Evolutionary conservation across 2,888 invertebrate species (phyloP), one percentile per base, ranked within the genome.

Genomic region (Lysandra coridon): DNA sequence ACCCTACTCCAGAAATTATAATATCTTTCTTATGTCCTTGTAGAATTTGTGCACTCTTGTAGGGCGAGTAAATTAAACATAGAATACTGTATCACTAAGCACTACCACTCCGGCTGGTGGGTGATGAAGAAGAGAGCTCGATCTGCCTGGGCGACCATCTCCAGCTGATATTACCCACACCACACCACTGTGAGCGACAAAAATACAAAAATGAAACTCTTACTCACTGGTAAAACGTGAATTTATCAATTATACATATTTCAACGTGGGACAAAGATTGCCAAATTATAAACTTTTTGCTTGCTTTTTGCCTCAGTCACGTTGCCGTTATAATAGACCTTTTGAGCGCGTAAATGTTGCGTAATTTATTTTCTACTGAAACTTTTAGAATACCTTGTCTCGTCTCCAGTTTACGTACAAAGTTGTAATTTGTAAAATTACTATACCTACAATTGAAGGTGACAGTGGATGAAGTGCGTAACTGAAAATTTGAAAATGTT

Each of bases 381-480:
- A 64, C 64, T 64, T 64, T 64, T 64, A 64, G 64, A 64, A 64
- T 64, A 30, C 64, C 64, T 64, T 64, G 30, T 64, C 64, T 64
- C 64, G 30, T 62, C 64, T 30, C 64, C 64, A 30, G 30, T 64
- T 64, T 12, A 30, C 64, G 10, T 30, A 64, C 30, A 64, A 64
- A 64, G 64, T 64, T 64, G 10, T 64, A 30, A 64, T 64, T 64
- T 64, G 30, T 64, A 30, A 64, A 64, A 12, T 64, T 30, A 64
- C 23, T 30, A 57, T 57, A 57, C 57, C 4, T 57, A 57, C 4
- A 17, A 57, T 17, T 57, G 57, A 57, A 57, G 17, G 17, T 4
- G 17, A 17, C 4, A 14, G 4, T 57, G 4, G 4, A 17, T 17
- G 17, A 53, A 53, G 53, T 53, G 12, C 4, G 53, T 53, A 53